These are phyloP conservation scores for Aphelenchoides fujianensis DNA, from an alignment of 1,140 invertebrate genomes.

Conservation along the genomic window DNA sequence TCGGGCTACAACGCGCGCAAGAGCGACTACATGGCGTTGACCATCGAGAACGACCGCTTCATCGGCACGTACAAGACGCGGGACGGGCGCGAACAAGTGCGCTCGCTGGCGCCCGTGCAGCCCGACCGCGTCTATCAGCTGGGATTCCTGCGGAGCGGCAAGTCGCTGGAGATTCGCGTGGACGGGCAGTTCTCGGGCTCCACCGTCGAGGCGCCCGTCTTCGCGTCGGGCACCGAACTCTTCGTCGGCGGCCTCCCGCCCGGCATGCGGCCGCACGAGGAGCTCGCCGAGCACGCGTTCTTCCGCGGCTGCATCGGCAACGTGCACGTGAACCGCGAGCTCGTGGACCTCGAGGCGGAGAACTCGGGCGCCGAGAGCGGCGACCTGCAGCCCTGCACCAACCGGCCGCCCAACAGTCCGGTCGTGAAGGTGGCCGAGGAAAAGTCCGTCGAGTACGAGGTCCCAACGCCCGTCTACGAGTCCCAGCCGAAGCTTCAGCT, in stretches of 20 bases:
- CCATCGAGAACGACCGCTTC: slow-evolving; percentile 33
- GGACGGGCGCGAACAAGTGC: neutral
- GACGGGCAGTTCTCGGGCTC: slow-evolving; percentile 11
- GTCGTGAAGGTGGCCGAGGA: neutral
- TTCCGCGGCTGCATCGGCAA: slow-evolving; percentile 50
- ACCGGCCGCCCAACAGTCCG: neutral
- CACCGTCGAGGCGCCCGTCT: slow-evolving; percentile 16
- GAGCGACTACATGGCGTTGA: slow-evolving; percentile 35
- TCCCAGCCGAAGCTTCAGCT: neutral
- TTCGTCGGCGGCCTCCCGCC: slow-evolving; percentile 54
- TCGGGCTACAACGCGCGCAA: slow-evolving; percentile 33
- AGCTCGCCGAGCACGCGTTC: slow-evolving; percentile 22
- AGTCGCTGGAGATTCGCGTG: slow-evolving; percentile 26
- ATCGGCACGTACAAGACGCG: slow-evolving; percentile 22
- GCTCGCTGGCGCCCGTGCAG: slow-evolving; percentile 17
- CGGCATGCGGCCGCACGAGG: slow-evolving; percentile 36
- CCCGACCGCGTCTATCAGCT: slow-evolving; percentile 16
- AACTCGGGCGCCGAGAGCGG: neutral
- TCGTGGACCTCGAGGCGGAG: neutral
- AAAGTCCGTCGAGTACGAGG: neutral
- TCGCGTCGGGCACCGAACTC: slow-evolving; percentile 38
- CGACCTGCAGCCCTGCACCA: slow-evolving; percentile 5
- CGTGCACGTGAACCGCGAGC: slow-evolving; percentile 9
- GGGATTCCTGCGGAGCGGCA: slow-evolving; percentile 20
- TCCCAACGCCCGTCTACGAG: neutral